Percentiles rank a stretch among this genome's conserved stretches.
These are phyloP conservation scores for Euthynnus affinis DNA, from an alignment of 2,797 vertebrate genomes.

Conservation along the genomic window DNA sequence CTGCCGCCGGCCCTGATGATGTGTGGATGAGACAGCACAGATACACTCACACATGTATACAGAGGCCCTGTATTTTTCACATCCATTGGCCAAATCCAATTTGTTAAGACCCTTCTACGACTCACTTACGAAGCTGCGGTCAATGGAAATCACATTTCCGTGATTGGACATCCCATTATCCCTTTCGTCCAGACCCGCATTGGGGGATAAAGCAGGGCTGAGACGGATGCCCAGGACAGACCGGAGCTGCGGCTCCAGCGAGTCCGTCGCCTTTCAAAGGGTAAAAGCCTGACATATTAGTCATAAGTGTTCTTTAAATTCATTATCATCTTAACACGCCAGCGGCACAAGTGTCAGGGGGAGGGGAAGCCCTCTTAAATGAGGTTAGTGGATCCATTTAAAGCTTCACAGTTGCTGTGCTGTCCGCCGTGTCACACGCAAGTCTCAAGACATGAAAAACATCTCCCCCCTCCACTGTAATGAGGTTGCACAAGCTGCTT, in stretches of 20 bases:
- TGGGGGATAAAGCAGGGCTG: conserved; percentile 81
- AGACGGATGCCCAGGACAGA: conserved; percentile 84
- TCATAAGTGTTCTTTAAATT: conserved; percentile 93
- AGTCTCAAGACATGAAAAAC: conserved; percentile 81
- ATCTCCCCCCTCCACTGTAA: conserved; percentile 71
- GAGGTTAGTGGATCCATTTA: conserved; percentile 87
- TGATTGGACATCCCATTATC: conserved; percentile 93
- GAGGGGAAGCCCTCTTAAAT: conserved; percentile 84
- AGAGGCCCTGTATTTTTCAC: conserved; percentile 86
- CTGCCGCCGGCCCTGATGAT: conserved; percentile 71
- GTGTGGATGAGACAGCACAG: conserved; percentile 76
- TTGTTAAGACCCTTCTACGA: conserved; percentile 89
- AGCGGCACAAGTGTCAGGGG: conserved; percentile 85
- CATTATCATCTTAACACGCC: conserved; percentile 89
- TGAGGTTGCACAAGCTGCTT: conserved; percentile 77
- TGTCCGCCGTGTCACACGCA: conserved; percentile 83
- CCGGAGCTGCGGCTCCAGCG: conserved; percentile 86
- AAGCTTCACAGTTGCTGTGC: conserved; percentile 84
- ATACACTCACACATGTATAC: conserved; percentile 80
- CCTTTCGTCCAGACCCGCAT: conserved; percentile 82
- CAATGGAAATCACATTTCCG: conserved; percentile 93
- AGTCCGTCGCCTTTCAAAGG: conserved; percentile 89
- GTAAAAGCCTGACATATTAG: conserved; percentile 90
- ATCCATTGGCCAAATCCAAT: conserved; percentile 89
- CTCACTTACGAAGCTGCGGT: conserved; percentile 89